Conservation (phyloP, 2,113 vertebrate genomes). For the human region DNA sequence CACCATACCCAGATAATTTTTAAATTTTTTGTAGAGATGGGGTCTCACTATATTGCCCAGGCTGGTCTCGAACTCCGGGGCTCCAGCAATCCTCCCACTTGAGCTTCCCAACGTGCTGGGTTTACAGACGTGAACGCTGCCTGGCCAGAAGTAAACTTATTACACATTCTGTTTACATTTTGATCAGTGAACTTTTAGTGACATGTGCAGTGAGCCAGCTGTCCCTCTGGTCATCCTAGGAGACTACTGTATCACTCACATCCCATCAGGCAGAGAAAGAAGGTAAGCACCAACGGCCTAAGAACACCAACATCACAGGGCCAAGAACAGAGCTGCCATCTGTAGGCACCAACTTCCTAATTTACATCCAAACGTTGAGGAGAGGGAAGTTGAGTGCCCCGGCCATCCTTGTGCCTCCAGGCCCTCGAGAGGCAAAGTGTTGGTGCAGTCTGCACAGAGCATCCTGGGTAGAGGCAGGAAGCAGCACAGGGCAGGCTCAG, state of each 20-base stretch:
- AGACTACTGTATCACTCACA: not conserved
- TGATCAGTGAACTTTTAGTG: not conserved
- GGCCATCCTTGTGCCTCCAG: too few species aligned
- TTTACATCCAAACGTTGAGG: not conserved
- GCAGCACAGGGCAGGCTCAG: not conserved
- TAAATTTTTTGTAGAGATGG: too few species aligned
- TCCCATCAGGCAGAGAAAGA: not conserved
- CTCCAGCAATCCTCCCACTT: too few species aligned
- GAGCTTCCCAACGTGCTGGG: too few species aligned
- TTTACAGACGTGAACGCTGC: too few species aligned
- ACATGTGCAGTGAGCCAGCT: not conserved
- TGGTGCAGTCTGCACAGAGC: too few species aligned
- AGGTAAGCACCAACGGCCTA: not conserved
- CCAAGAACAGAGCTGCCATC: not conserved
- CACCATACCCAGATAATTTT: too few species aligned
- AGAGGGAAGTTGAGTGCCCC: not conserved
- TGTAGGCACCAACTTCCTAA: not conserved
- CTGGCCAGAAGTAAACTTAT: not conserved
- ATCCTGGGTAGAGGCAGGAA: not conserved
- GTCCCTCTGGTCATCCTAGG: not conserved
- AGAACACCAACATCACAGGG: not conserved
- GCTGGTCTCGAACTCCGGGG: too few species aligned
- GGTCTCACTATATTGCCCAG: too few species aligned
- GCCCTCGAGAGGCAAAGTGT: not conserved
- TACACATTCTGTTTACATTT: not conserved